Evolutionary conservation across 2,797 vertebrate species (phyloP), one percentile per base, ranked within the genome.

Genomic region (Argya squamiceps): DNA sequence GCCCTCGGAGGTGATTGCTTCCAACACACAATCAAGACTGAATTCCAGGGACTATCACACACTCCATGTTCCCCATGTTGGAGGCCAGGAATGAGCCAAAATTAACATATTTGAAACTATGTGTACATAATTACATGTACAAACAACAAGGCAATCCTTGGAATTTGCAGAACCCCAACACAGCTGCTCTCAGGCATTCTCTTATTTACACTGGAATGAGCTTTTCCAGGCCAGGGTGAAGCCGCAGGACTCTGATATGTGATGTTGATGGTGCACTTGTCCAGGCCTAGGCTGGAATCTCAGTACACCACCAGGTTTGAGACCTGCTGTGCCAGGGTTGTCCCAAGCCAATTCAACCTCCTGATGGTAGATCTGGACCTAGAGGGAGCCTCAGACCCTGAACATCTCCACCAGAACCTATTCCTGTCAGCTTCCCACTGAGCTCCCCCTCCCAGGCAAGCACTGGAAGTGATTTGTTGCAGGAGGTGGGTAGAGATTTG

Each of bases 121-220:
- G 36, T 37, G 41, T 12, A 13, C 29, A 37, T 53, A 74, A 75
- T 11, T 64, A 21, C n/a, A 26, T 22, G 26, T 43, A 60, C 23
- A 88, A 80, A 83, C 30, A 79, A 43, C 22, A 46, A 75, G 52
- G 22, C 4, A 0, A 62, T 41, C n/a, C 69, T 75, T 85, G 62
- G 84, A 96, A 93, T 60, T 49, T 93, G 30, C 44, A 71, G 65
- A 65, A 83, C 46, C 34, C 32, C 36, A 93, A 47, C 27, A 73
- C 15, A 75, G 41, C 65, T 92, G 36, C 63, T 91, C 67, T 50
- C 36, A 60, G 20, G 8, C n/a, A 29, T 22, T 49, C 30, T 18
- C 17, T 30, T 46, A 21, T 20, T 56, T 20, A 24, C 6, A 12
- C 30, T 24, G 58, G 26, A 80, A 75, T 26, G 24, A 89, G 73